phyloP scores from a whole-genome alignment of 1,140 invertebrate genomes.

The Nixonia krombeini region DNA sequence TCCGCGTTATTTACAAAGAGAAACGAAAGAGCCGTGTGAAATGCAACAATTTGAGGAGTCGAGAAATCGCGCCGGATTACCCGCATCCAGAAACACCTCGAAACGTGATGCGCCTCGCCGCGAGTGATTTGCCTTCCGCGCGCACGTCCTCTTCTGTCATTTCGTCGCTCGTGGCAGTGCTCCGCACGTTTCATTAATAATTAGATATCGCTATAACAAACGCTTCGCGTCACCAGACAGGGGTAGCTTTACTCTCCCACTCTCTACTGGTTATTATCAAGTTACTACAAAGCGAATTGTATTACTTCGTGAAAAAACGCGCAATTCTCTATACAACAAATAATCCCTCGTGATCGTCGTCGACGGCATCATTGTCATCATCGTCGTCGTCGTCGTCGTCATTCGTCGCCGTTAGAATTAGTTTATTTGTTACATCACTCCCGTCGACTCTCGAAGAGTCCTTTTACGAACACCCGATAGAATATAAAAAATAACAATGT shows the following conservation, averaged over 20 bases:
- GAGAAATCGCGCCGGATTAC: too few species aligned
- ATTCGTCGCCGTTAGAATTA: neutral
- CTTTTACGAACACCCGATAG: constrained; percentile 17
- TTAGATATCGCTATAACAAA: constrained; percentile 50
- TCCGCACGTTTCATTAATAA: constrained; percentile 50
- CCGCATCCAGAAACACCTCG: neutral
- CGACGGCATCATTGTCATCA: too few species aligned
- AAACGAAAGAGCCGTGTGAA: too few species aligned
- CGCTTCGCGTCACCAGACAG: constrained; percentile 29
- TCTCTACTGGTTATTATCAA: constrained; percentile 20
- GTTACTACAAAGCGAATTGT: constrained; percentile 45
- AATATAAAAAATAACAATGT: constrained; percentile 43
- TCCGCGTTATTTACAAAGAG: too few species aligned
- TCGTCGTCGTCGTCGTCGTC: too few species aligned
- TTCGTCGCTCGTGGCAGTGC: constrained; percentile 51
- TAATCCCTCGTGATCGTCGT: constrained; percentile 6
- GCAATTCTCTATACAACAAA: constrained; percentile 27
- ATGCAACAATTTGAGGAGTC: too few species aligned
- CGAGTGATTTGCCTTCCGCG: neutral
- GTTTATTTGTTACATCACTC: neutral
- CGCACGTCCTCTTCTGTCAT: constrained; percentile 28
- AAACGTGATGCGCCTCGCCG: neutral
- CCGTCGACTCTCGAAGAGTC: neutral
- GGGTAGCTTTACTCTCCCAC: neutral
- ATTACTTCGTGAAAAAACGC: constrained; percentile 37